phyloP scores from a whole-genome alignment of 2,113 vertebrate species.

The Capra hircus region DNA sequence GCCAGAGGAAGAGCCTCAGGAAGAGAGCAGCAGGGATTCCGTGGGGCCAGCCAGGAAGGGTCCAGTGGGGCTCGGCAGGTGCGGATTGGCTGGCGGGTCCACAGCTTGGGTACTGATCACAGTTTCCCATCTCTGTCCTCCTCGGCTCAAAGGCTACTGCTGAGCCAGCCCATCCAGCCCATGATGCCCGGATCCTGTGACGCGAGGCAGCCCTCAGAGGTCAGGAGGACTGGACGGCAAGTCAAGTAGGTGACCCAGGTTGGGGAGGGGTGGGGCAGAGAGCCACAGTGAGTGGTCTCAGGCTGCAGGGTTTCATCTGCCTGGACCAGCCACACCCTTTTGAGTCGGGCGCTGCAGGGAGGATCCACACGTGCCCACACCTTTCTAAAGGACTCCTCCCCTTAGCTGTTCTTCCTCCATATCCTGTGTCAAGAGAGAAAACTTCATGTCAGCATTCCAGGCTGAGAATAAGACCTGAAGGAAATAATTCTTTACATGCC shows the following conservation, averaged over 20 bases:
- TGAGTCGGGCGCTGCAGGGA: not conserved
- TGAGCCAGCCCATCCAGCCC: constrained; percentile 87
- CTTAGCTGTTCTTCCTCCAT: not conserved
- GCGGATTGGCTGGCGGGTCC: rapidly evolving
- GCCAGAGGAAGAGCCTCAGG: not conserved
- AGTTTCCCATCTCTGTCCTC: not conserved
- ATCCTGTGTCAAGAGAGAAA: not conserved
- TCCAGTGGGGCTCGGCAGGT: rapidly evolving
- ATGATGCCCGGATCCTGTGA: constrained; percentile 86
- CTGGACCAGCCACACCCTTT: not conserved
- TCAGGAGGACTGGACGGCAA: constrained; percentile 74
- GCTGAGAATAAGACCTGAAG: not conserved
- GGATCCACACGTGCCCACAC: not conserved
- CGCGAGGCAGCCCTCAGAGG: constrained; percentile 77
- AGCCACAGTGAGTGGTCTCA: not conserved
- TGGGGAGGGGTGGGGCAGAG: not conserved
- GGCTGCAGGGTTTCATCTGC: not conserved
- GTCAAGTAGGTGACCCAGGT: constrained; percentile 79
- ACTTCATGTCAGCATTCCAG: not conserved
- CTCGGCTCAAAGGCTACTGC: constrained; percentile 75
- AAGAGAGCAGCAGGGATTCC: not conserved
- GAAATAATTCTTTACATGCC: too few species aligned
- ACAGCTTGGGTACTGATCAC: not conserved
- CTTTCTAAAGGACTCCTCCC: not conserved
- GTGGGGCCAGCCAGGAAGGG: not conserved